Evolutionary conservation across 2,888 invertebrate genomes (phyloP).

Genomic region (Plemyria rubiginata): DNA sequence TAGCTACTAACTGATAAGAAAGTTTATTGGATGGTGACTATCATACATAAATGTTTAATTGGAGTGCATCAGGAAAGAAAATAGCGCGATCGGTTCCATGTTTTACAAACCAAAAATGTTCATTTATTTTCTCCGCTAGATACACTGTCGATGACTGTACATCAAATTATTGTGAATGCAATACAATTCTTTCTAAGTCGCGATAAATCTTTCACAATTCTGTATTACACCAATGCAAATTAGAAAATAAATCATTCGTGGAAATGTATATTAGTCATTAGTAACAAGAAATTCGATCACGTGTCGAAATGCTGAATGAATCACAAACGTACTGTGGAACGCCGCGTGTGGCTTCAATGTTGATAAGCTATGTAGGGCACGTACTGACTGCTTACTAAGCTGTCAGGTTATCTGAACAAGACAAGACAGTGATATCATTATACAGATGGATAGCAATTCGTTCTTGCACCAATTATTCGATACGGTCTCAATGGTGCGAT

Average conservation of each 20-base stretch:
- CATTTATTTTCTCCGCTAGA: no score
- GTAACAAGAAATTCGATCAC: slow-evolving; percentile 26
- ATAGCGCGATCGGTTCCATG: no score
- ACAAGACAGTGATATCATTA: slow-evolving; percentile 52
- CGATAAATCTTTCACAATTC: not conserved
- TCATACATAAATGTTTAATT: no score
- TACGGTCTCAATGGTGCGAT: slow-evolving; percentile 6
- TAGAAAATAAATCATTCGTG: slow-evolving; percentile 5
- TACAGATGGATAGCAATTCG: slow-evolving; percentile 32
- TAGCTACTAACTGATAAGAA: no score
- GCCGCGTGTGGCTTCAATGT: slow-evolving; percentile 26
- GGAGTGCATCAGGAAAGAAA: no score
- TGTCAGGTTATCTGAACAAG: slow-evolving; percentile 40
- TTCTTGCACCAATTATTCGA: slow-evolving; percentile 15
- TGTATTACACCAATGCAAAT: not conserved
- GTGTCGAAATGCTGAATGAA: slow-evolving; percentile 40
- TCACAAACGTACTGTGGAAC: slow-evolving; percentile 32
- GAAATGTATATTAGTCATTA: slow-evolving; percentile 24
- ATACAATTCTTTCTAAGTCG: not conserved
- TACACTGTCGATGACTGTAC: no score
- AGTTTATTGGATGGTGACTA: no score
- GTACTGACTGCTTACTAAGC: slow-evolving; percentile 25
- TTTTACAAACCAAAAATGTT: no score
- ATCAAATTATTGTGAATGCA: not conserved
- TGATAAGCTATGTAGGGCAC: slow-evolving; percentile 56